Conservation (phyloP, 2,888 invertebrate genomes). For the Eumerus sabulonum region DNA sequence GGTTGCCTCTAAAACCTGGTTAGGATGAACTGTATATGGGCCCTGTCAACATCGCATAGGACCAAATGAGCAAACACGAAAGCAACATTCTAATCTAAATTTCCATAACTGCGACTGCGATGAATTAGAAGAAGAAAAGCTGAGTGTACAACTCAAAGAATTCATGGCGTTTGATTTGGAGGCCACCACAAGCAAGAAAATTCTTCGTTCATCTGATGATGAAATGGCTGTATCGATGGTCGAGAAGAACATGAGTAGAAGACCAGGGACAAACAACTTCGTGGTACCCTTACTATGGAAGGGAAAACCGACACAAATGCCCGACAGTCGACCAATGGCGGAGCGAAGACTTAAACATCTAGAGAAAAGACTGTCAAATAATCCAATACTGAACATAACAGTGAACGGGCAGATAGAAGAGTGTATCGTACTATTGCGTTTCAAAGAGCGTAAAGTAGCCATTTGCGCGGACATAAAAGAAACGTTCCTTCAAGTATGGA, state of each 20-base stretch:
- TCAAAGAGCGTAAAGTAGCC: conserved; percentile 73
- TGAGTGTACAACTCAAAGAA: conserved; percentile 11
- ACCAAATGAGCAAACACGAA: background rate
- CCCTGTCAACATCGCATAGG: background rate
- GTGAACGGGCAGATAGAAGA: conserved; percentile 14
- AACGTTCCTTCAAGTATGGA: conserved; percentile 68
- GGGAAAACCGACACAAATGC: background rate
- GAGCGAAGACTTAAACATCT: conserved; percentile 14
- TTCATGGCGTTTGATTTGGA: conserved; percentile 14
- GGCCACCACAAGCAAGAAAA: background rate
- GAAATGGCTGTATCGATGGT: conserved; percentile 13
- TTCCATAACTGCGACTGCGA: conserved; percentile 25
- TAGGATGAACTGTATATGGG: conserved; percentile 18
- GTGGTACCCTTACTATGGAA: conserved; percentile 21
- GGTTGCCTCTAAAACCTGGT: conserved; percentile 15
- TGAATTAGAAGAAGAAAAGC: conserved; percentile 1
- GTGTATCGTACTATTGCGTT: conserved; percentile 73
- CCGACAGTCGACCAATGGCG: conserved; percentile 38
- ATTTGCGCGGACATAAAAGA: conserved; percentile 72
- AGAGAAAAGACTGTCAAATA: conserved; percentile 9
- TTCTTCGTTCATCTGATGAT: conserved; percentile 1
- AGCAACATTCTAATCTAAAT: background rate
- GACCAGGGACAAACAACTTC: conserved; percentile 15
- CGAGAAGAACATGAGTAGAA: background rate
- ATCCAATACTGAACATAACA: conserved; percentile 3